Evolutionary conservation across 1,140 invertebrate genomes (phyloP), one percentile per base, ranked within the genome.

Genomic region (Apis laboriosa): DNA sequence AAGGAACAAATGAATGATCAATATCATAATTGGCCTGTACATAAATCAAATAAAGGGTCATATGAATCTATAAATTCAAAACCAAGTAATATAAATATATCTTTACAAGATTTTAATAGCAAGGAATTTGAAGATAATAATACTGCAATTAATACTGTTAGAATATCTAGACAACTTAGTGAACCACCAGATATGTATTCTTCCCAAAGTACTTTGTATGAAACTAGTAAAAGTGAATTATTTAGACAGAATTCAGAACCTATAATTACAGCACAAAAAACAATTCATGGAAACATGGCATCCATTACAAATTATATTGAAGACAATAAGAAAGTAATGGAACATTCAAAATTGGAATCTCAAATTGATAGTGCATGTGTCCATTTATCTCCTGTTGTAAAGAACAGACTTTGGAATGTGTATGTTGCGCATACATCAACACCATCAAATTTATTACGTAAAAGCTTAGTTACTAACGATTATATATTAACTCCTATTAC

Each of bases 401-500:
- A 89, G 75, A 92, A 85, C 72, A 89, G 90, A 84, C 83, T 90
- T 24, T 88, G 89, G 71, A 91, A 86, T 77, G 80, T 90, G 19
- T 90, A 90, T 64, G 87, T 87, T n/a, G 92, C 92, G 9, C 92
- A 93, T 67, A 94, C 94, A 0, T 94, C 94, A 9, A 94, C 94
- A 5, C 94, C 94, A 3, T 93, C 93, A 5, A 92, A 92, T 88
- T 76, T 94, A 19, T 80, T 94, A 11, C 90, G 92, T 51, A 88
- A 90, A 74, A 93, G 90, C 77, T 86, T 93, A 28, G 86, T 84
- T 8, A 95, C 95, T 21, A 87, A 94, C 91, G 89, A 95, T 90
- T 80, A 95, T 83, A 89, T 95, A 64, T 93, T 95, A 81, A 95
- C 95, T 51, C 94, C 95, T 21, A 92, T 96, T 93, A 92, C 93